These are phyloP conservation scores for Linnaemya tessellans DNA, from an alignment of 2,888 invertebrate species.

Conservation along the genomic window DNA sequence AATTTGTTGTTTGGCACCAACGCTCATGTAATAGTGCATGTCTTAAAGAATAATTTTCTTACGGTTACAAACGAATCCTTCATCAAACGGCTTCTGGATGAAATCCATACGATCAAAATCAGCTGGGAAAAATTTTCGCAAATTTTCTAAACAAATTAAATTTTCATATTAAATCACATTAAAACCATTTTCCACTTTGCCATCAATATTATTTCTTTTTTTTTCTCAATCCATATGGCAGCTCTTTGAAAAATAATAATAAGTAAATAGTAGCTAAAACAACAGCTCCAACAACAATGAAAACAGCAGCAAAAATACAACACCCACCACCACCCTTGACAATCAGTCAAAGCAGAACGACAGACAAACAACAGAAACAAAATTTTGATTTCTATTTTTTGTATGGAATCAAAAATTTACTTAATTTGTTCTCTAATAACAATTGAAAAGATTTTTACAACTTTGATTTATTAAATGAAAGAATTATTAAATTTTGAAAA, in stretches of 20 bases:
- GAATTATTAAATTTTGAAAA: slow-evolving; percentile 29
- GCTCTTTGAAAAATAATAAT: neutral
- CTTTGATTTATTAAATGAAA: slow-evolving; percentile 13
- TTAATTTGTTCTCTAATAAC: neutral
- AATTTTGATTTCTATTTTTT: slow-evolving; percentile 30
- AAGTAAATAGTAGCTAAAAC: slow-evolving; percentile 19
- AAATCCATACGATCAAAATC: too few species aligned
- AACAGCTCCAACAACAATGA: neutral
- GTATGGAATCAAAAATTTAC: neutral
- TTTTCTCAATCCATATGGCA: neutral
- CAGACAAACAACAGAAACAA: slow-evolving; percentile 18
- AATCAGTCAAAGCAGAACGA: slow-evolving; percentile 31
- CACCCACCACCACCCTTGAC: slow-evolving; percentile 60
- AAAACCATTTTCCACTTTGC: neutral
- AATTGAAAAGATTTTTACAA: slow-evolving; percentile 33
- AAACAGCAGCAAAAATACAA: slow-evolving; percentile 19
- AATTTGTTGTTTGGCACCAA: too few species aligned
- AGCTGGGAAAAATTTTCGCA: too few species aligned
- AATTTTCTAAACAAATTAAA: too few species aligned
- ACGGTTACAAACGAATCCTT: too few species aligned
- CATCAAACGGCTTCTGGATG: too few species aligned
- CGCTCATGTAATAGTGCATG: too few species aligned
- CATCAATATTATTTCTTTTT: neutral
- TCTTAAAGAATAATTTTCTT: too few species aligned
- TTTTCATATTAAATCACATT: neutral